Percentiles rank a stretch among this genome's conserved stretches.
These are phyloP conservation scores for Pseudocheirus occidentalis DNA, from an alignment of 2,797 vertebrate species.

Conservation along the genomic window DNA sequence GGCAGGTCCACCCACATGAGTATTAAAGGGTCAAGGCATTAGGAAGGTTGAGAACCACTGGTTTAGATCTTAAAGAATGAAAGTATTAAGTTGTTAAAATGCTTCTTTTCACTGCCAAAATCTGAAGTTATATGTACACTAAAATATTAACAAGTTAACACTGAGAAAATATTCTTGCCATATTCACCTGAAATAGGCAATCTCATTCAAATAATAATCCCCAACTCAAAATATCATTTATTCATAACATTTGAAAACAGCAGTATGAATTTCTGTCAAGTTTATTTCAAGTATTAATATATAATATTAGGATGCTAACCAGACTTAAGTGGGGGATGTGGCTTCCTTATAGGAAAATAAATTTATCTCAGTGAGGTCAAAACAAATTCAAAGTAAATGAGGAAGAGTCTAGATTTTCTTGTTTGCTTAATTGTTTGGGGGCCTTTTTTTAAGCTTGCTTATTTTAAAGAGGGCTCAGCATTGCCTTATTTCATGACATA, in stretches of 20 bases:
- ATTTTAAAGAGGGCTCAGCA: not conserved
- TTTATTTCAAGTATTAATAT: constrained; percentile 46
- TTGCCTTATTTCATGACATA: not conserved
- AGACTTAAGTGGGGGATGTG: not conserved
- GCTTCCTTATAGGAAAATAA: constrained; percentile 15
- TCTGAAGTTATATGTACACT: no score
- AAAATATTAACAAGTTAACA: not conserved
- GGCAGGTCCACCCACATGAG: no score
- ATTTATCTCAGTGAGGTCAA: not conserved
- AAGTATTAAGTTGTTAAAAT: not conserved
- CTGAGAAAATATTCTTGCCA: no score
- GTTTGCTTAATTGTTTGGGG: no score
- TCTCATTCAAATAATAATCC: not conserved
- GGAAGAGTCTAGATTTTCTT: not conserved
- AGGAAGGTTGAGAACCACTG: no score
- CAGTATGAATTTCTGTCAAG: constrained; percentile 21
- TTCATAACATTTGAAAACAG: not conserved
- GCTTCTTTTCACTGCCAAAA: not conserved
- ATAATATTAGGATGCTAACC: constrained; percentile 36
- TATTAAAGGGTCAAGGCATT: no score
- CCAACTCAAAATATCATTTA: not conserved
- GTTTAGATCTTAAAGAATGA: not conserved
- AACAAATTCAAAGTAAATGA: constrained; percentile 19
- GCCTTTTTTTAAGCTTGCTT: not conserved
- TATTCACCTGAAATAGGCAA: not conserved